Evolutionary conservation across 2,797 vertebrate genomes (phyloP), one percentile per base, ranked within the genome.

Genomic region (Valencia hispanica): DNA sequence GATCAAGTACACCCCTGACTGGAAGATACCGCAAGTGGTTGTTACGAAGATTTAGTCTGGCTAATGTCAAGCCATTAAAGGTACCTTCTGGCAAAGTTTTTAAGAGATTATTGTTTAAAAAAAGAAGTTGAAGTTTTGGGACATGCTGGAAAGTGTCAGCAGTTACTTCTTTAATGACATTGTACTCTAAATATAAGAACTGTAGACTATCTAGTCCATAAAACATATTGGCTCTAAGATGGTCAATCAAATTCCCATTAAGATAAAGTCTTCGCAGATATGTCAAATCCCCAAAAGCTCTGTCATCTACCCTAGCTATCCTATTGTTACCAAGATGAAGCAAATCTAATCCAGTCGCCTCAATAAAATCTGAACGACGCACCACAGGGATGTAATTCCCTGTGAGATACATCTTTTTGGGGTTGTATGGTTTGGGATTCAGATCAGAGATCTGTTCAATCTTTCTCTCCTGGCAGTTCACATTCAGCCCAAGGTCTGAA

Each of bases 401-500:
- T 0, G 98, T 99, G 59, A 99, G 94, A 84, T 99, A 99, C 97
- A 99, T 98, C 93, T 99, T 99, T 91, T 99, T 99, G 53, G 98
- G 98, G 79, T 99, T 99, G 90, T 98, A 99, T 50, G 98, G 98
- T 93, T 99, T 99, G 80, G 98, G 98, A 84, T 96, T 94, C 86
- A 99, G 94, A 70, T 99, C 97, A 0, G 97, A 96, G 70, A 99
- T 97, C 68, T 96, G 96, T 87, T 98, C 96, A 0, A 99, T 98
- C 91, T 98, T 98, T 78, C 97, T 94, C 89, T 99, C 98, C 87
- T 99, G 98, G 91, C 98, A 99, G 91, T 99, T 99, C 55, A 99
- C 97, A 4, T 99, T 99, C 87, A 99, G 95, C 75, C 98, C 98
- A 9, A 99, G 94, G 84, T 99, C 98, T 70, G 97, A 99, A 90